These are phyloP conservation scores for Pluvialis apricaria DNA, from an alignment of 2,113 vertebrate genomes.

Conservation along the genomic window DNA sequence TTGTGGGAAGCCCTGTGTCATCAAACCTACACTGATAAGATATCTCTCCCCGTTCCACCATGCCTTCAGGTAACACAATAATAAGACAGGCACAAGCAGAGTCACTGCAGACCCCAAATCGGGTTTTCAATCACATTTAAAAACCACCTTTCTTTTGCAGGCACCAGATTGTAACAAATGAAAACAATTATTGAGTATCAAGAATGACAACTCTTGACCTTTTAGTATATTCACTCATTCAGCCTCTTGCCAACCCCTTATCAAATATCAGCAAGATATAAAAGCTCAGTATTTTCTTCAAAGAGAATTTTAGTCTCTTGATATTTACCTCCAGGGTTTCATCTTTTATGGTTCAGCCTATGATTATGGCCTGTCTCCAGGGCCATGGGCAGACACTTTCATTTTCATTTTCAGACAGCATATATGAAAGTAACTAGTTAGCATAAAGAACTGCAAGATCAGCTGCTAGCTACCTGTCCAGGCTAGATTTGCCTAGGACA, in stretches of 20 bases:
- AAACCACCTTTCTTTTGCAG: neutral
- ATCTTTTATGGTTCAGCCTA: neutral
- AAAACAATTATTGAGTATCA: neutral
- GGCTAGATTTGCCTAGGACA: neutral
- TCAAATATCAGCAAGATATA: neutral
- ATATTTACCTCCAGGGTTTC: neutral
- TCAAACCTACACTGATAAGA: neutral
- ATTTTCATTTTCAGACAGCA: neutral
- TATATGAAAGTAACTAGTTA: neutral
- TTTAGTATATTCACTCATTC: neutral
- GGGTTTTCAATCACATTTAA: neutral
- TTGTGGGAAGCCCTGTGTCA: neutral
- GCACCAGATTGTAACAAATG: neutral
- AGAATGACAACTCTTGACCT: neutral
- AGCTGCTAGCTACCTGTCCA: neutral
- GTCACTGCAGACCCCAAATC: neutral
- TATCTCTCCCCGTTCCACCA: neutral
- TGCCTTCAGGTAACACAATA: neutral
- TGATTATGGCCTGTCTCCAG: neutral
- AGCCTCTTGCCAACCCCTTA: neutral
- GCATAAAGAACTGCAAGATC: neutral
- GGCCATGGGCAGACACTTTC: neutral
- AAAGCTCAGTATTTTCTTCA: neutral
- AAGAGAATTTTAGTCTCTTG: constrained; percentile 18
- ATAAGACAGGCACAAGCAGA: neutral